phyloP scores from a whole-genome alignment of 2,888 invertebrate genomes.

The Stenchaetothrips biformis region DNA sequence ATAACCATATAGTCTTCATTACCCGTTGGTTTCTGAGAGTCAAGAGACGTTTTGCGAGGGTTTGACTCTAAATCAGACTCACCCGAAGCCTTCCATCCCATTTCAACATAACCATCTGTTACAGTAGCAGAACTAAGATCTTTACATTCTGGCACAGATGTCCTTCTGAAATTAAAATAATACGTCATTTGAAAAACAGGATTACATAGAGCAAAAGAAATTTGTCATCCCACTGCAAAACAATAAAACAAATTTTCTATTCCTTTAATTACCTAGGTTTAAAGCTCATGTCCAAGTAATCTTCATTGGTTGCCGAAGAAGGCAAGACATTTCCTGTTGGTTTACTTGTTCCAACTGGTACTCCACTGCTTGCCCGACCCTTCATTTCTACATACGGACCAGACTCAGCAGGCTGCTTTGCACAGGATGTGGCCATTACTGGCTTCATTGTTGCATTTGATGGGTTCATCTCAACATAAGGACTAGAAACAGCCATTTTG shows the following conservation, averaged over 20 bases:
- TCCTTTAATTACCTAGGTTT: not conserved
- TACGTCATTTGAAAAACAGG: not conserved
- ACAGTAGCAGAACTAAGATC: constrained; percentile 39
- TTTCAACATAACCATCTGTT: constrained; percentile 62
- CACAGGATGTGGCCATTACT: constrained; percentile 34
- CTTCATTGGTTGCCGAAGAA: not conserved
- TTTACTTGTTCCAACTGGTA: constrained; percentile 1
- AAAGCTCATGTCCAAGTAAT: constrained; percentile 4
- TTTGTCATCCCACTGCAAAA: not conserved
- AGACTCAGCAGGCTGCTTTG: constrained; percentile 7
- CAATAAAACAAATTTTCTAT: not conserved
- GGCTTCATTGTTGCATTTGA: constrained; percentile 37
- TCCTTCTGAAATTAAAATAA: not conserved
- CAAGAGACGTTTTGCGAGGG: constrained; percentile 31
- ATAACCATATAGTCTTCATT: constrained; percentile 54
- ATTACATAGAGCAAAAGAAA: not conserved
- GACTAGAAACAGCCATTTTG: constrained; percentile 28
- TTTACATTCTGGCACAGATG: not conserved
- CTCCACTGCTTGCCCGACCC: constrained; percentile 45
- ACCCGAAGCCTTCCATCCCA: constrained; percentile 48
- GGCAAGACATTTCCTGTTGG: not conserved
- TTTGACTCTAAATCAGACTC: constrained; percentile 26
- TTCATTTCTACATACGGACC: constrained; percentile 46
- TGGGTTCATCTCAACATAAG: constrained; percentile 47
- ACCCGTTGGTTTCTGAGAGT: constrained; percentile 37